Evolutionary conservation across 2,888 invertebrate species (phyloP), one percentile per base, ranked within the genome.

Genomic region (Chalcosyrphus nemorum): DNA sequence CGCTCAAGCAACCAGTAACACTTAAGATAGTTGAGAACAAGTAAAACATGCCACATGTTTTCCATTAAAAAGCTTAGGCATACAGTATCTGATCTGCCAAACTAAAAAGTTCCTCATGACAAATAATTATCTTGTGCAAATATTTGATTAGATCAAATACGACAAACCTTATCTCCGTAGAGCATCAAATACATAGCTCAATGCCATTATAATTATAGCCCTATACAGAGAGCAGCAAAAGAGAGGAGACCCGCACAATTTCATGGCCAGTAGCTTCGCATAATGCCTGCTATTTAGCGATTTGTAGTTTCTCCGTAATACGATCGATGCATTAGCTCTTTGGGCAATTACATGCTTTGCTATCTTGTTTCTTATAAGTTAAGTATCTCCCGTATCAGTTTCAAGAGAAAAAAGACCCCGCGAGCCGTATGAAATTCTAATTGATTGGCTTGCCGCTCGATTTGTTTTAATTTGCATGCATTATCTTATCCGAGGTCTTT

Each of bases 391-490:
- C 13, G 21, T n/a, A 35, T 32, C 41, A 11, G 19, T 41, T 52
- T 11, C 7, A 21, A 57, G 21, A n/a, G 32, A 57, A 54, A 57
- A 47, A 43, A 70, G 47, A 45, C 43, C 41, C 35, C 24, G 13
- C 4, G 24, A n/a, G 5, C 27, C 27, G 32, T 21, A 17, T 57
- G 13, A 21, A 70, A 57, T 70, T 59, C 50, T 61, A 66, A 65
- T 75, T 75, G 35, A 47, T 47, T 47, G 19, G 43, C 65, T 45
- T 54, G 59, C 66, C 38, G 52, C 77, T 65, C 77, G 45, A 63
- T 68, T 84, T 24, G 68, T 32, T 82, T 78, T 35, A 54, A 56
- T 65, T 52, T 76, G 45, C 65, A 77, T 72, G n/a, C 29, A 65
- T 59, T 77, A 72, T 77, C 66, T 78, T 41, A 45, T 54, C 71